phyloP scores from a whole-genome alignment of 1,140 invertebrate genomes.

The Pollicipes pollicipes region DNA sequence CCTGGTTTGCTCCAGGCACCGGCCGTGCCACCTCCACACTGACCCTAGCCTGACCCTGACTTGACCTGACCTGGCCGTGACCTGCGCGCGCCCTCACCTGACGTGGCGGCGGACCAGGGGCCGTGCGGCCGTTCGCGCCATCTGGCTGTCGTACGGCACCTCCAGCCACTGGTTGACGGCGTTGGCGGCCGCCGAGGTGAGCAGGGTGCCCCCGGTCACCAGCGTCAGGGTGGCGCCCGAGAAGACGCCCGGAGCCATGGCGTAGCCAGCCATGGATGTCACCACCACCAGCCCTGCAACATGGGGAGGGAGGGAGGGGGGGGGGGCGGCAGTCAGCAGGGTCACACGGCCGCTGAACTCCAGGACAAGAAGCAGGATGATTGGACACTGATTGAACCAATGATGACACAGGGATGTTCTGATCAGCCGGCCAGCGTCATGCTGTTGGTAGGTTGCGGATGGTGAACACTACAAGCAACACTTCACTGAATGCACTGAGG shows the following conservation, averaged over 20 bases:
- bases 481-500: not conserved
- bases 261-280: slow-evolving; percentile 88
- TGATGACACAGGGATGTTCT: not conserved
- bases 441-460: too few relatives aligned
- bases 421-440: too few relatives aligned
- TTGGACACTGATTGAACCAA: not conserved
- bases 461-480: too few relatives aligned
- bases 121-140: slow-evolving; percentile 92
- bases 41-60: too few relatives aligned
- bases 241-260: slow-evolving; percentile 66
- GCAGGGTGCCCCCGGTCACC: slow-evolving; percentile 66
- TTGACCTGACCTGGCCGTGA: too few relatives aligned
- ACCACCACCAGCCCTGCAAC: slow-evolving; percentile 75
- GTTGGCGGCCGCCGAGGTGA: slow-evolving; percentile 85
- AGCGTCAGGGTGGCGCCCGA: slow-evolving; percentile 42
- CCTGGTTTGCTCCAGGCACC: too few relatives aligned
- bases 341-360: slow-evolving; percentile 6
- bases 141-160: slow-evolving; percentile 95
- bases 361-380: not conserved
- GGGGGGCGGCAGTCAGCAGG: not conserved
- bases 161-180: slow-evolving; percentile 93
- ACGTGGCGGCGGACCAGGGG: slow-evolving; percentile 73
- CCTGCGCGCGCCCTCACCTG: slow-evolving; percentile 37
- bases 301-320: slow-evolving; percentile 10
- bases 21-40: too few relatives aligned